Conservation (phyloP, 2,888 invertebrate genomes). For the Sphaeridia pumilis region DNA sequence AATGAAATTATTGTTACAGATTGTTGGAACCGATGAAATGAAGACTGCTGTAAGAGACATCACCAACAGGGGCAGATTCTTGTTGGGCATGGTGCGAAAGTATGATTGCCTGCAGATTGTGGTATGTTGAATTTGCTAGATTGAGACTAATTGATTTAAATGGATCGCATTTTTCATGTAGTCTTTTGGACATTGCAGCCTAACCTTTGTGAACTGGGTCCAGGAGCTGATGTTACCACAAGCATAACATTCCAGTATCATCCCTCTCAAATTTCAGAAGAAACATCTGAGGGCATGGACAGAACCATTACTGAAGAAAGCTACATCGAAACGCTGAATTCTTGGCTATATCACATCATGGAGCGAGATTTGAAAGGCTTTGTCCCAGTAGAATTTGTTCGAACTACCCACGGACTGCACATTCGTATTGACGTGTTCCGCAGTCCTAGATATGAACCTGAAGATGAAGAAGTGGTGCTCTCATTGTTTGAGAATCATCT, state of each 20-base stretch:
- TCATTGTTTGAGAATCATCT: slow-evolving; percentile 32
- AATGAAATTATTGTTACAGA: slow-evolving; percentile 18
- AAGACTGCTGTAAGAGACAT: slow-evolving; percentile 27
- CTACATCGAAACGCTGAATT: slow-evolving; percentile 34
- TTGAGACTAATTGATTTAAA: slow-evolving; percentile 2
- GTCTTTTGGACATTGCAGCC: slow-evolving; percentile 21
- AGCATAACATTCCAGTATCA: slow-evolving; percentile 35
- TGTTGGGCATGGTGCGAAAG: slow-evolving; percentile 28
- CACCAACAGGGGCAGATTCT: slow-evolving; percentile 28
- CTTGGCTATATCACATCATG: slow-evolving; percentile 34
- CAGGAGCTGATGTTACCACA: slow-evolving; percentile 30
- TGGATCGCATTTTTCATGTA: not conserved
- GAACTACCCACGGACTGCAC: slow-evolving; percentile 30
- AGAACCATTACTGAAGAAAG: slow-evolving; percentile 21
- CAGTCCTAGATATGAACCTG: slow-evolving; percentile 19
- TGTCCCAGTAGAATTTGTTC: slow-evolving; percentile 32
- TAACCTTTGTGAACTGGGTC: slow-evolving; percentile 31
- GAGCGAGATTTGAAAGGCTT: slow-evolving; percentile 33
- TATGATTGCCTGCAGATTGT: slow-evolving; percentile 32
- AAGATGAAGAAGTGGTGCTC: slow-evolving; percentile 28
- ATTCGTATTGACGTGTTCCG: slow-evolving; percentile 31
- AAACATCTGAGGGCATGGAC: slow-evolving; percentile 3
- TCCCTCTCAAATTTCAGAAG: slow-evolving; percentile 26
- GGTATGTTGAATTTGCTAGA: slow-evolving; percentile 19
- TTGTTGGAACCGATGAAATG: slow-evolving; percentile 28